Evolutionary conservation across 2,797 vertebrate species (phyloP), one percentile per base, ranked within the genome.

Genomic region (Periparus ater): DNA sequence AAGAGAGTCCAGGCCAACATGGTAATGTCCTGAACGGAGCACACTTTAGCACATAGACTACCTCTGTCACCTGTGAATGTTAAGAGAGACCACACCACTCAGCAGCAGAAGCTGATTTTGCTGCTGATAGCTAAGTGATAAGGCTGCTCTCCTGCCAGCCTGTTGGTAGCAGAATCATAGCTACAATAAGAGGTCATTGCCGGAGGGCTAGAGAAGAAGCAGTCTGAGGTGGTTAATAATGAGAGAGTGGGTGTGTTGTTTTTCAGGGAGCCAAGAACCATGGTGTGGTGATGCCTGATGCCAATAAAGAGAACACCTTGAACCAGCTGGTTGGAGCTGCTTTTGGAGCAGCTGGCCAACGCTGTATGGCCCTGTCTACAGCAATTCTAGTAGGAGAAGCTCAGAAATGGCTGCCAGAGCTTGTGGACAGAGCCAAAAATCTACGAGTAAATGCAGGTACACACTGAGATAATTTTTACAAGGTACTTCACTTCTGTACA

Each of bases 1-100:
- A 99, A 99, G 97, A 98, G 99, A 93, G 99, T 99, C 76, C 99
- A 99, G 97, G 99, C 99, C 63, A 99, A 99, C 96, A 99, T 99
- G 99, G 99, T 99, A 97, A 98, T 85, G 91, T 88, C 53, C 82
- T 68, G 44, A 86, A 29, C 0, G 3, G 58, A 88, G 40, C 72
- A 78, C 27, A 7, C 54, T 23, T 66, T 19, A 91, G 62, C 74
- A 89, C 57, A 25, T 1, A 54, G 67, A n/a, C 73, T 81, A 16
- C 85, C 42, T 81, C 45, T 81, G 10, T 72, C 3, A 2, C 34
- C 50, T 81, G 27, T 82, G 38, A 71, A 27, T 67, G 23, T 76
- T 93, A 32, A 58, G n/a, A 61, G 48, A 38, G 26, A 70, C 42
- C 20, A 32, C 0, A 0, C 16, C 63, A 50, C 70, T 62, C 47